Evolutionary conservation across 2,888 invertebrate genomes (phyloP).

Genomic region (Aspidapion aeneum): DNA sequence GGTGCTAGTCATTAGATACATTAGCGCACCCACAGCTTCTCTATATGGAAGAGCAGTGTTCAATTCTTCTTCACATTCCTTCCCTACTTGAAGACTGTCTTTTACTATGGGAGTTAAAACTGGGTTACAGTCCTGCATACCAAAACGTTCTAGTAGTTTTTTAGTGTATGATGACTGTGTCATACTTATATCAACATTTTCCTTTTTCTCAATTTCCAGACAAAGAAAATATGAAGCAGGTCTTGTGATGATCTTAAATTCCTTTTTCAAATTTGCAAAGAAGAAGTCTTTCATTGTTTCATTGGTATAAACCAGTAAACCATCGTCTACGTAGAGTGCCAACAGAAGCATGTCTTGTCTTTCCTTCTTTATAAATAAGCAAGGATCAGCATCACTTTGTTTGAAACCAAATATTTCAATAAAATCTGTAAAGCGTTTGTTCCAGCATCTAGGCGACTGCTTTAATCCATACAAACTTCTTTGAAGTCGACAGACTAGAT

Average conservation of each 20-base stretch:
- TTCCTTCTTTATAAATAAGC: background rate
- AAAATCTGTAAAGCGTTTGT: background rate
- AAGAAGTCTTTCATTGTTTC: background rate
- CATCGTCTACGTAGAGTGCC: background rate
- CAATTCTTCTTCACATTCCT: too few species aligned
- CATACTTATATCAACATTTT: background rate
- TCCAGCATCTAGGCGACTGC: conserved; percentile 5
- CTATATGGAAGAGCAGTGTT: too few species aligned
- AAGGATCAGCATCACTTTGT: background rate
- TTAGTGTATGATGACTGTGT: conserved; percentile 1
- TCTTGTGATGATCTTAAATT: background rate
- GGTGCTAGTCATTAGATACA: background rate
- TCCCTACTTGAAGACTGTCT: too few species aligned
- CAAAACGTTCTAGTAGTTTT: too few species aligned
- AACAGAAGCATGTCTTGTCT: background rate
- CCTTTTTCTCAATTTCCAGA: background rate
- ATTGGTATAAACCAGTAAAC: background rate
- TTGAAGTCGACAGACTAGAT: background rate
- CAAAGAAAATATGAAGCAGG: background rate
- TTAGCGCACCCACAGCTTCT: conserved; percentile 6
- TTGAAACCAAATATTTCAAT: background rate
- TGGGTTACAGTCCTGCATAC: too few species aligned
- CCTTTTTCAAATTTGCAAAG: background rate
- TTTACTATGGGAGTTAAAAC: conserved; percentile 5
- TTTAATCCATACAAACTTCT: background rate